Conservation (phyloP, 2,113 vertebrate genomes). For the Pristiophorus japonicus region DNA sequence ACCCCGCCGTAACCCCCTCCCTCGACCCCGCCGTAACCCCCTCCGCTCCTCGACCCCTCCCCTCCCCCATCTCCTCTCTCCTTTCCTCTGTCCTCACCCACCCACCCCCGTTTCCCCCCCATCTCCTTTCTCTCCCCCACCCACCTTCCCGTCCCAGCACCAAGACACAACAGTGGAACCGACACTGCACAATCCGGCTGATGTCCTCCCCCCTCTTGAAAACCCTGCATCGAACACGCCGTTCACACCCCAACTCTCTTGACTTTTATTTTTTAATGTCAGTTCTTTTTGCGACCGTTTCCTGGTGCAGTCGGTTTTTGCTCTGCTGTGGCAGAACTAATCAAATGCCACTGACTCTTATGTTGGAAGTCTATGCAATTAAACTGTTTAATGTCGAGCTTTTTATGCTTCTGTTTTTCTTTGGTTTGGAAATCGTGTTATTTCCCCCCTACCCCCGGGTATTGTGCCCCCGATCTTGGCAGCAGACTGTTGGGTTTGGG, state of each 20-base stretch:
- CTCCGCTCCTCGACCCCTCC: too few species aligned
- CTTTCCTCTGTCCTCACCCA: too few species aligned
- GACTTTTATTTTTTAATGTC: neutral
- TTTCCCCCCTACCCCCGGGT: neutral
- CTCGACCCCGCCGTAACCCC: too few species aligned
- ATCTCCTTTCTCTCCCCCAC: neutral
- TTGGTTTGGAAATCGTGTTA: neutral
- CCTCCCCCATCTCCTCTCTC: too few species aligned
- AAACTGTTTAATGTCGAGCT: neutral
- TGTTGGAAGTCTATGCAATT: neutral
- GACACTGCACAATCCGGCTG: neutral
- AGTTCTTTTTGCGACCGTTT: neutral
- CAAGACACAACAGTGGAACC: neutral
- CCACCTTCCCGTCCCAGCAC: neutral
- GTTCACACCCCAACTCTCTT: neutral
- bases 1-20: too few species aligned
- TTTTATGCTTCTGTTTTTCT: neutral
- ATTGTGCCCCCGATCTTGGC: neutral
- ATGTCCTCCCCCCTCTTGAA: neutral
- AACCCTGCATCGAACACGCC: too few species aligned
- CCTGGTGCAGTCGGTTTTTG: neutral
- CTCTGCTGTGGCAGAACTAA: neutral
- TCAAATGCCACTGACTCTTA: neutral
- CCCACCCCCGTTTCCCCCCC: neutral
- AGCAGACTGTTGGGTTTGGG: neutral